Evolutionary conservation across 2,888 invertebrate species (phyloP).

Genomic region (Lottia gigantea): DNA sequence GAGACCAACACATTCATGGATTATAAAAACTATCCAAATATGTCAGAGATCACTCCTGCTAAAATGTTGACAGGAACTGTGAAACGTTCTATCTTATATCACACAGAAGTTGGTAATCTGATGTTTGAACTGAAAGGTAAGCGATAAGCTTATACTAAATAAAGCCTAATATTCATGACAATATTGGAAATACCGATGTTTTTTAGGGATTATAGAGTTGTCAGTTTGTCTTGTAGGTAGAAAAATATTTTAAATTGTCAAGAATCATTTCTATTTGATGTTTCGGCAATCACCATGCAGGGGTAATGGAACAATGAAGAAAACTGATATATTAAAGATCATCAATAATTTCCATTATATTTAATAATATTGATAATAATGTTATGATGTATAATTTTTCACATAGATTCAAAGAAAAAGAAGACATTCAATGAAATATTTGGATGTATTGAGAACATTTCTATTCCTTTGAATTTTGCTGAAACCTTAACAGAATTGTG

Average conservation of each 20-base stretch:
- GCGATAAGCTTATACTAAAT: too few relatives aligned
- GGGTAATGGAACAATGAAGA: too few relatives aligned
- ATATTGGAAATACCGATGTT: too few relatives aligned
- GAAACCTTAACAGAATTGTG: slow-evolving; percentile 74
- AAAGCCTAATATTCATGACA: too few relatives aligned
- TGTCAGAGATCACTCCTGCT: slow-evolving; percentile 83
- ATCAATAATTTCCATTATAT: too few relatives aligned
- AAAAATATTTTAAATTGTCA: too few relatives aligned
- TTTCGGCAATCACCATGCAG: too few relatives aligned
- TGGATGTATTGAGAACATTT: slow-evolving; percentile 72
- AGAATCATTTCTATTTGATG: too few relatives aligned
- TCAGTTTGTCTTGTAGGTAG: too few relatives aligned
- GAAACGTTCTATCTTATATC: slow-evolving; percentile 84
- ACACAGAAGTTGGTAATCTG: slow-evolving; percentile 78
- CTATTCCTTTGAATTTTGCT: slow-evolving; percentile 81
- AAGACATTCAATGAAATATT: slow-evolving; percentile 58
- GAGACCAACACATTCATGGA: slow-evolving; percentile 81
- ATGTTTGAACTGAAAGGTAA: slow-evolving; percentile 64
- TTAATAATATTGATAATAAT: too few relatives aligned
- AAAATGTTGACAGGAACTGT: slow-evolving; percentile 83
- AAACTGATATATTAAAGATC: too few relatives aligned
- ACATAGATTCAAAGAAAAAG: slow-evolving; percentile 41
- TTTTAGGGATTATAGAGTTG: too few relatives aligned
- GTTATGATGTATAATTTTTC: not conserved
- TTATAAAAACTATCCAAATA: slow-evolving; percentile 80